Base-by-base conservation (phyloP, 2,888 invertebrate species). In the Megaustenia siamemsis region DNA sequence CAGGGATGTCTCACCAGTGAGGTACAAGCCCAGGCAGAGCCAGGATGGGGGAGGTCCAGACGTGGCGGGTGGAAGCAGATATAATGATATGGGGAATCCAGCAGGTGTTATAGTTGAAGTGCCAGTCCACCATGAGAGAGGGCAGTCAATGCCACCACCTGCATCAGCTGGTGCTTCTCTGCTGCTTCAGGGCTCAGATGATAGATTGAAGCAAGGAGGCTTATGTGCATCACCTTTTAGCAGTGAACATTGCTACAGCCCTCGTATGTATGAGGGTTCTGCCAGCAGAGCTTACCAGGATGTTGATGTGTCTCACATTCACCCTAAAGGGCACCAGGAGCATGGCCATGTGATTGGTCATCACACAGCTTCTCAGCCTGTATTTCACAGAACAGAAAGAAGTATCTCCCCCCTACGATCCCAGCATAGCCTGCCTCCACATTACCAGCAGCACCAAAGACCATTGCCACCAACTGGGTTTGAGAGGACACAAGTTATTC, bases 161-260 rank as follows among this genome's bases (percentile, higher is more conserved):
- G 32, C 82, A 0, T 83, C 77, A 24, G 8, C 5, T 32, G 32
- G 40, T 12, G 35, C 56, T 40, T 60, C 73, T 49, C 32, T 43
- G 45, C 40, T 78, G 21, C 80, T 35, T 53, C 80, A 80, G 2
- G 35, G 68, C 53, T 53, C 86, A 28, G 77, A 88, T 6, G 88
- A 89, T 35, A 86, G 90, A 77, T 86, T 88, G 15, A 90, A 91
- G 12, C 89, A 91, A 18, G 89, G 89, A 81, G 90, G 91, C 79
- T 90, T 90, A 85, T 84, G 60, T 24, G 28, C 77, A 56, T 35
- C 69, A 43, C 15, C 32, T 1, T 81, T 85, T 75, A 49, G 71
- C 40, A 45, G 87, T 49, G 89, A 89, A 73, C 89, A 91, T 77
- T 90, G 90, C 87, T 92, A 92, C 86, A 92, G 91, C 85, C 92